phyloP scores from a whole-genome alignment of 2,113 vertebrate species.

The Podarcis raffonei region DNA sequence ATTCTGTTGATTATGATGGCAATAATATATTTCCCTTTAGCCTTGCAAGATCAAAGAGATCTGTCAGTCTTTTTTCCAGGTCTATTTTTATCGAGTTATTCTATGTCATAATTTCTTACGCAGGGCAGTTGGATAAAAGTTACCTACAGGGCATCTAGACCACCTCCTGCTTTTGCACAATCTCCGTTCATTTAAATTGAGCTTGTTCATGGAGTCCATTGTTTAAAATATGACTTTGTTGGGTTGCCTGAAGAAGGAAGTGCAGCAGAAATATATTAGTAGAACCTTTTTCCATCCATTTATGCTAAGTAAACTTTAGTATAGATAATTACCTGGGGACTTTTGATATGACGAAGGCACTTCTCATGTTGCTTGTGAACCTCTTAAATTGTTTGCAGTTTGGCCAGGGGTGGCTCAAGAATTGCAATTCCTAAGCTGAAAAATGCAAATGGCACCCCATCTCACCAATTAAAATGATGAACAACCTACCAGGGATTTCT shows the following conservation, averaged over 20 bases:
- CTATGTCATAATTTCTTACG: background rate
- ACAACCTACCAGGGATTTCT: background rate
- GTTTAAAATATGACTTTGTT: background rate
- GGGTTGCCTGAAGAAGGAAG: background rate
- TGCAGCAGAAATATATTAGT: background rate
- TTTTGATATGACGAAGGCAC: background rate
- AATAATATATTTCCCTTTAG: background rate
- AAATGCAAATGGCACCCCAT: background rate
- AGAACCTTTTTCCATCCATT: background rate
- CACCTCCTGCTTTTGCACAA: background rate
- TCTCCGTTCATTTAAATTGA: background rate
- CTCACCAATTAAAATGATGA: background rate
- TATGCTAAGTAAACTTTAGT: background rate
- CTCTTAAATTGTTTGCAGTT: background rate
- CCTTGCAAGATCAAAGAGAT: background rate
- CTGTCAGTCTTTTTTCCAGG: background rate
- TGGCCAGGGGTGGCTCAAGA: too few relatives aligned
- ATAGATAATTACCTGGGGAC: background rate
- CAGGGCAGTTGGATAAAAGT: background rate
- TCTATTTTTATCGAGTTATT: background rate
- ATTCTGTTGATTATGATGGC: background rate
- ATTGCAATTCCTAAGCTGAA: background rate
- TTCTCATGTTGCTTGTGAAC: background rate
- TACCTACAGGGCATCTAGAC: background rate
- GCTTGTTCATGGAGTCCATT: background rate